Evolutionary conservation across 2,797 vertebrate genomes (phyloP), one percentile per base, ranked within the genome.

Genomic region (Chromobotia macracanthus): DNA sequence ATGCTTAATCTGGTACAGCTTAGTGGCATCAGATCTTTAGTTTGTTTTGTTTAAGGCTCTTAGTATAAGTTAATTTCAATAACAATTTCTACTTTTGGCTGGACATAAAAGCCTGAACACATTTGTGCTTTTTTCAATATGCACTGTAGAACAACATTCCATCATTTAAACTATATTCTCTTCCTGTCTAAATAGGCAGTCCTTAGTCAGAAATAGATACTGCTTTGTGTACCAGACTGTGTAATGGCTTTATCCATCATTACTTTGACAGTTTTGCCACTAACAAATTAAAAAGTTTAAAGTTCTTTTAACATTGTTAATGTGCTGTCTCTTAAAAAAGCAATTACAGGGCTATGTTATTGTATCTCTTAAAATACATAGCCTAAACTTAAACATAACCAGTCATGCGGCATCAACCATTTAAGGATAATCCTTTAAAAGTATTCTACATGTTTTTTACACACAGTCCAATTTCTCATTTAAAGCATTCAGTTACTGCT

Each of bases 181-280:
- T 15, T 16, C 10, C 19, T 56, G 55, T 56, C 11, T 56, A 23
- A 56, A 56, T 56, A 21, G 19, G 21, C 21, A 23, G 19, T 56
- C 12, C 21, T 23, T 56, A 2, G 41, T 44, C 41, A 44, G 10
- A 44, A 44, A 44, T 44, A 44, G 53, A n/a, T 5, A 53, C 8
- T 56, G 1, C 38, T n/a, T n/a, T 41, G 38, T 56, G 55, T 0
- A 58, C 10, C 21, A 58, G 21, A 58, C 55, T 23, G 55, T 23
- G 19, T 58, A 58, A 58, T 58, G 55, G 21, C 19, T 58, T 58
- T 58, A 23, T 58, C 21, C 55, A 58, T 58, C 21, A 23, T 58
- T 21, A 12, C 55, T 25, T 58, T 58, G 55, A 58, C 55, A 58
- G 19, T 13, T 23, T 11, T 58, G 55, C 55, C 12, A 9, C 11